Evolutionary conservation across 92 coral and sea anemone species (phyloP), one percentile per base, ranked within the genome.

Genomic region (Montipora capitata): DNA sequence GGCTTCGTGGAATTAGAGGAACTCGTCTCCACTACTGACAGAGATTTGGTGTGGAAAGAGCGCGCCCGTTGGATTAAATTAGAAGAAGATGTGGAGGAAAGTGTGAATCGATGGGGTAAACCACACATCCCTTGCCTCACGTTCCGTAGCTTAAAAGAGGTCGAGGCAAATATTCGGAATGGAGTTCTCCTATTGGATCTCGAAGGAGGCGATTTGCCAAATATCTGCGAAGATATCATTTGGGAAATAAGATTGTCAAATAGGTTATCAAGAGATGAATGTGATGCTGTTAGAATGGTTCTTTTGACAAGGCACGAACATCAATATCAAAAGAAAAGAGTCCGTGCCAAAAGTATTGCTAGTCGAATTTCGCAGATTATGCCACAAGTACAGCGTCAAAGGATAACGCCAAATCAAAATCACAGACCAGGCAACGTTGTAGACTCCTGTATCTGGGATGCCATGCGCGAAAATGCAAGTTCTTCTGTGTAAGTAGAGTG

Each of bases 1-100:
- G 98, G 99, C 17, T 97, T 97, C 73, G 99, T 97, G 48, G 99
- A 97, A 85, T 92, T 97, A 11, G 99, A 96, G 82, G 99, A 97
- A 84, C 90, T 97, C 52, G 90, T 79, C 61, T 54, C 15, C 75
- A 72, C 78, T 63, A 74, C 77, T 15, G 95, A 92, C n/a, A 93
- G 89, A 13, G 82, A 86, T 40, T 75, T 92, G 41, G 94, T 94
- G 62, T 97, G 99, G 99, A 96, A 97, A 94, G 99, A 97, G 79
- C 94, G 98, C 8, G 99, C 99, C 43, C 90, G 99, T 52, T 97
- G 99, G 99, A 95, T 97, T 51, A 97, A 96, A 73, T 94, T 96
- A 72, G 99, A 97, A 78, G 99, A 97, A 72, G 98, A 93, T 42
- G 98, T 97, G 10, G 99, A 97, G 61, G 98, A 95, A 91, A 71